Conservation (phyloP, 2,113 vertebrate genomes). For the crab-eating macaque (Macaca fascicularis) region DNA sequence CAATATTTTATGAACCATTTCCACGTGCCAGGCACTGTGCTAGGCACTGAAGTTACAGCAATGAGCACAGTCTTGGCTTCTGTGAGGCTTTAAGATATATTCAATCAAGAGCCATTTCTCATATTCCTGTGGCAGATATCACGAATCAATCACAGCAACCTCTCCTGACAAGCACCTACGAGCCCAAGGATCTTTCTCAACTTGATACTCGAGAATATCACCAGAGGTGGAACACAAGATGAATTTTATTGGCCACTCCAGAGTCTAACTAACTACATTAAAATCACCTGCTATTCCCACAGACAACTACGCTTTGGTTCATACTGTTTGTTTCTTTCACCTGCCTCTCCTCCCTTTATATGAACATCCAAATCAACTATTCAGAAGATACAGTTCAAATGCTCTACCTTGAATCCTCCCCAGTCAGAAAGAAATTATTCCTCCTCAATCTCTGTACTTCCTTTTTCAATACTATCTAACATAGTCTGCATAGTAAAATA, state of each 20-base stretch:
- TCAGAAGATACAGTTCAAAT: not conserved
- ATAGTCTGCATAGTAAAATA: not conserved
- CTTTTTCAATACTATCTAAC: not conserved
- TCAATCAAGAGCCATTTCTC: not conserved
- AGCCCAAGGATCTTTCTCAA: not conserved
- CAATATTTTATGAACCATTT: not conserved
- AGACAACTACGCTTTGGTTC: not conserved
- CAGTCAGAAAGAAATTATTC: not conserved
- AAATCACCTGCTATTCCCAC: not conserved
- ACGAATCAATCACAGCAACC: not conserved
- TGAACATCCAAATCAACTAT: not conserved
- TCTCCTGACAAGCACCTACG: not conserved
- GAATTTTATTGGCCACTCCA: not conserved
- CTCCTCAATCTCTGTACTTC: not conserved
- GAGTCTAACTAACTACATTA: not conserved
- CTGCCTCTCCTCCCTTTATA: not conserved
- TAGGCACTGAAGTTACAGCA: not conserved
- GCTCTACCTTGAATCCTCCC: not conserved
- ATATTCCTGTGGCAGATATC: not conserved
- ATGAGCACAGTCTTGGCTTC: not conserved
- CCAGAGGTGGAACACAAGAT: not conserved
- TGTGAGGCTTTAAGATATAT: not conserved
- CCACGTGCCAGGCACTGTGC: not conserved
- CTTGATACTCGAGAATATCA: not conserved
- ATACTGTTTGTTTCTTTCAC: not conserved